Base-by-base conservation (phyloP, 2,113 vertebrate genomes). In the Rhegmatorhina hoffmannsi region DNA sequence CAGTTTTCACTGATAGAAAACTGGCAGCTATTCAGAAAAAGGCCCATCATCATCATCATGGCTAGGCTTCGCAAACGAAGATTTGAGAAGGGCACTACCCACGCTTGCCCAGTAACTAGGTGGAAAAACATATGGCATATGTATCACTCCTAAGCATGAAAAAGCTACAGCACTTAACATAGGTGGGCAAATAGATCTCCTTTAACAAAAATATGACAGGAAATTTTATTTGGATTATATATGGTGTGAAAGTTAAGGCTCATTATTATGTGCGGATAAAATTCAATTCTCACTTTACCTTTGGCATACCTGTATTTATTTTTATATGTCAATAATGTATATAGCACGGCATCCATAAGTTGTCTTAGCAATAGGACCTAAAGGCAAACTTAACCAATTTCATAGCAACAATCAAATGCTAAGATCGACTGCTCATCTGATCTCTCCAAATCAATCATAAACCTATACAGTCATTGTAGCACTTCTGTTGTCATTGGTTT, bases 381-480 rank as follows among this genome's bases (percentile, higher is more conserved):
- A 67, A 18, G 10, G 29, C 15, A 91, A 85, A 75, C 34, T 50
- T 36, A 53, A 68, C 3, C 4, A 20, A 40, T 77, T 90, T 47
- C 18, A 76, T 4, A 69, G 13, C 18, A 53, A 25, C 59, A 76
- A 36, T 29, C 10, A 64, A 91, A 90, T 29, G 7, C 25, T 79
- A 80, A 73, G 49, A 50, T 9, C 8, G 44, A 11, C 46, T 67
- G 29, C 14, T 66, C 12, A 38, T 31, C 13, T 67, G 55, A 52
- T 56, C n/a, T 44, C 31, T 75, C n/a, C 36, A 64, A 92, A 70
- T 14, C 40, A 84, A 40, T 43, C 1, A 6, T 21, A 90, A 64
- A 53, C 8, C 0, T 0, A 26, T 7, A 52, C 34, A 64, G 33
- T 70, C 7, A 33, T 36, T 6, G 2, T 5, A 52, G 7, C 11